Base-by-base conservation (phyloP, 2,797 vertebrate species). In the Champsocephalus esox region DNA sequence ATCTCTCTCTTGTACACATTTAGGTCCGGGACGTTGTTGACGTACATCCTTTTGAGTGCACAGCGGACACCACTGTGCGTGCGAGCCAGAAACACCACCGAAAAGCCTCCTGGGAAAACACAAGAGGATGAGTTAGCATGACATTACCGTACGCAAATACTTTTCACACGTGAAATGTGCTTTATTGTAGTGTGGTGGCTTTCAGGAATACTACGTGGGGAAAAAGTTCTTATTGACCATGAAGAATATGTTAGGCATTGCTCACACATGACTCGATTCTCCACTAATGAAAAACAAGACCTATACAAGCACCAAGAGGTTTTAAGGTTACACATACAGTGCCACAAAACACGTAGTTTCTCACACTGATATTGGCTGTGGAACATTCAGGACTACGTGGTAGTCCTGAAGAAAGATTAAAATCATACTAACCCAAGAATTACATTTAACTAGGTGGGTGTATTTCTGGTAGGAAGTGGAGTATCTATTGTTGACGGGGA, bases 1-100 rank as follows among this genome's bases (percentile, higher is more conserved):
- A 99, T 97, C 94, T 99, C 98, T 55, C 97, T 95, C 94, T 97
- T 99, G 93, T 97, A 99, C 83, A 98, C 90, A 73, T 95, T 99
- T 81, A 99, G 96, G 87, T 99, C 98, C 0, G 95, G 89, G 69
- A 96, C 87, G 0, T 96, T 99, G 88, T 99, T 99, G 59, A 99
- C 98, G 49, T 96, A 99, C 98, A 99, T 99, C 79, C 97, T 93
- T 76, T 99, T 99, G 75, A 99, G 95, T 0, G 98, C 98, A 13
- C 96, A 97, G 52, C 97, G 97, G 1, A 95, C 75, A 16, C 98
- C 97, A 9, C 96, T 94, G 64, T 97, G 95, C 0, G 96, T 96
- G 1, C 97, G 96, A 17, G 97, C 98, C 80, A 99, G 89, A 46
- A 99, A 99, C 83, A 99, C 98, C 3, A 98, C 97, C 0, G 98